A percentile compares a stretch with the other conserved stretches of the same genome.
phyloP scores from a whole-genome alignment of 2,888 invertebrate species.

The Peribatodes rhomboidaria region DNA sequence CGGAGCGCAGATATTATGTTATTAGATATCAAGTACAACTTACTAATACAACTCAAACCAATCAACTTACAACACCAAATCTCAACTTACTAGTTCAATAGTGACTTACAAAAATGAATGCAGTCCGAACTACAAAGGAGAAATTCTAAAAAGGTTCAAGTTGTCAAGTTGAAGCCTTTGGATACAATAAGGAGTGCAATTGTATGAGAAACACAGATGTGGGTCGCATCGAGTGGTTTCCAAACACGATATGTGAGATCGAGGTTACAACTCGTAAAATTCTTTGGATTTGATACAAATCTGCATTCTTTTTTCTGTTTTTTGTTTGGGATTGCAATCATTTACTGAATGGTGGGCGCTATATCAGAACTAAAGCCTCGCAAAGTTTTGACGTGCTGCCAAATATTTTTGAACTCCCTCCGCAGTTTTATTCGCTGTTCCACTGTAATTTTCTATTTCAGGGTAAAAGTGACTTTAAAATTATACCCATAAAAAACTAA shows the following conservation, averaged over 20 bases:
- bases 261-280: not conserved
- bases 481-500: no score
- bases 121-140: slow-evolving; percentile 11
- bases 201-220: slow-evolving; percentile 39
- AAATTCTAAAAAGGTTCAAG: slow-evolving; percentile 23
- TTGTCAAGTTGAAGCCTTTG: slow-evolving; percentile 33
- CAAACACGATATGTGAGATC: slow-evolving; percentile 12
- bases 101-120: slow-evolving; percentile 9
- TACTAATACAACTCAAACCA: no score
- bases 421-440: no score
- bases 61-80: no score
- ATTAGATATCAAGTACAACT: no score
- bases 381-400: no score
- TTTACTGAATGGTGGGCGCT: not conserved
- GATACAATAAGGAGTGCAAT: slow-evolving; percentile 36
- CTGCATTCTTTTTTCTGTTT: no score
- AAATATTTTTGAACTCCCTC: no score
- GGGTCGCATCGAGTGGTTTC: slow-evolving; percentile 24
- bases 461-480: no score
- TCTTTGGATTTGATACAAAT: not conserved
- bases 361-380: no score
- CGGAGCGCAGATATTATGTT: no score
- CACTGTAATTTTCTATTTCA: no score
- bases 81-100: not conserved
- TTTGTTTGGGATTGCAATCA: not conserved